phyloP scores from a whole-genome alignment of 2,888 invertebrate genomes.

The Coenonympha glycerion region DNA sequence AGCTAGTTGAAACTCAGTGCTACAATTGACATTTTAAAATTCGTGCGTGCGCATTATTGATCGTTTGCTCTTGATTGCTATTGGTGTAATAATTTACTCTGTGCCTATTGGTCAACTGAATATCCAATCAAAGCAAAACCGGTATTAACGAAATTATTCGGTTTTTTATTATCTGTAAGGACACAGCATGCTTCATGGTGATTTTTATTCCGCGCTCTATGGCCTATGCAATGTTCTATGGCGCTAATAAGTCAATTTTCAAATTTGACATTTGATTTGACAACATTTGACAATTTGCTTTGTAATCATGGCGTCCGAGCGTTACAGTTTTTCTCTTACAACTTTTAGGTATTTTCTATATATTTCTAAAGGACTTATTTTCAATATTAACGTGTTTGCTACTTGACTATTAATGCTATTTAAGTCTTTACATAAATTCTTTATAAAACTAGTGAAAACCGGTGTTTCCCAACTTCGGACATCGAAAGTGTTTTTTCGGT shows the following conservation, averaged over 20 bases:
- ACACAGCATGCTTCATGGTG: too few relatives aligned
- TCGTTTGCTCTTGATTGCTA: constrained; percentile 38
- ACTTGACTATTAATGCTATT: background rate
- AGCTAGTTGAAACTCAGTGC: constrained; percentile 39
- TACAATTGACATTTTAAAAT: constrained; percentile 24
- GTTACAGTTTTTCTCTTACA: constrained; percentile 97
- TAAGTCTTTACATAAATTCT: background rate
- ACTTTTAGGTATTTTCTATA: constrained; percentile 76
- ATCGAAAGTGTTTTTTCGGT: constrained; percentile 23
- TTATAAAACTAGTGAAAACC: background rate
- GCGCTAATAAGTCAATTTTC: background rate
- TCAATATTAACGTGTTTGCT: background rate
- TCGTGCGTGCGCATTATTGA: constrained; percentile 45
- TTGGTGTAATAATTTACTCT: too few relatives aligned
- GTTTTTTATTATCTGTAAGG: too few relatives aligned
- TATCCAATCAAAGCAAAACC: constrained; percentile 7
- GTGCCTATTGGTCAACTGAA: too few relatives aligned
- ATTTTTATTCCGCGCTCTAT: too few relatives aligned
- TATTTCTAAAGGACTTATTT: background rate
- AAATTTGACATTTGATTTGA: constrained; percentile 12
- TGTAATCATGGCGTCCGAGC: constrained; percentile 93
- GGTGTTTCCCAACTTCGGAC: constrained; percentile 14
- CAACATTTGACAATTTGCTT: constrained; percentile 55
- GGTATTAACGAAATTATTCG: too few relatives aligned
- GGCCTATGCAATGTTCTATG: too few relatives aligned